Evolutionary conservation across 2,888 invertebrate species (phyloP).

Genomic region (Ophonus ardosiacus): DNA sequence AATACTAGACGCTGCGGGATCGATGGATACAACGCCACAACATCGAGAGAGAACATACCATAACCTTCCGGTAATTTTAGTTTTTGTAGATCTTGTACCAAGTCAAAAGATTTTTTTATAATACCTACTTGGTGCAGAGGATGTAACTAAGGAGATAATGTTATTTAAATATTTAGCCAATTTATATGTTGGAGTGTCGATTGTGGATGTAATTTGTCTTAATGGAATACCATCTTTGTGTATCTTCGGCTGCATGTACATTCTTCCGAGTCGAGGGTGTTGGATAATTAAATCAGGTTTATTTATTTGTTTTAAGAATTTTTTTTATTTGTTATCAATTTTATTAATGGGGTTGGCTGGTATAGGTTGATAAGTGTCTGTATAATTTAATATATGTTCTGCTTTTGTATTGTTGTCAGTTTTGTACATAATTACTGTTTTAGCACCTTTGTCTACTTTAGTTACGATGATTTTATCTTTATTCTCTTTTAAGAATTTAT

Average conservation of each 20-base stretch:
- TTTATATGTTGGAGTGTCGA: not conserved
- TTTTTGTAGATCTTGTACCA: not conserved
- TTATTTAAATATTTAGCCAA: not conserved
- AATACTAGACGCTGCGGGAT: not conserved
- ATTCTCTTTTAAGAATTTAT: no score
- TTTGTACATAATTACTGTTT: not conserved
- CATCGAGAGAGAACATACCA: not conserved
- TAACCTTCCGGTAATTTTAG: not conserved
- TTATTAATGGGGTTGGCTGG: not conserved
- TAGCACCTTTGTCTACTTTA: not conserved
- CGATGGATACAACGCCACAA: not conserved
- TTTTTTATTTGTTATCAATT: not conserved
- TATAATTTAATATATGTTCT: not conserved
- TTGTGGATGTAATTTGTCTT: not conserved
- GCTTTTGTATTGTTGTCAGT: not conserved
- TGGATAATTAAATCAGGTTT: not conserved
- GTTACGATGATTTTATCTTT: not conserved
- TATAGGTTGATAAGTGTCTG: not conserved
- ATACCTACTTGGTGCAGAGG: not conserved
- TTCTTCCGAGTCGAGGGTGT: not conserved
- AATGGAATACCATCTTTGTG: not conserved
- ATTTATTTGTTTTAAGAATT: not conserved
- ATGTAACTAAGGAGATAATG: not conserved
- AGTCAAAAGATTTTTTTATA: not conserved
- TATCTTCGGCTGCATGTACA: slow-evolving; percentile 2